Base-by-base conservation (phyloP, 2,113 vertebrate genomes). In the Pomatorhinus ruficollis region DNA sequence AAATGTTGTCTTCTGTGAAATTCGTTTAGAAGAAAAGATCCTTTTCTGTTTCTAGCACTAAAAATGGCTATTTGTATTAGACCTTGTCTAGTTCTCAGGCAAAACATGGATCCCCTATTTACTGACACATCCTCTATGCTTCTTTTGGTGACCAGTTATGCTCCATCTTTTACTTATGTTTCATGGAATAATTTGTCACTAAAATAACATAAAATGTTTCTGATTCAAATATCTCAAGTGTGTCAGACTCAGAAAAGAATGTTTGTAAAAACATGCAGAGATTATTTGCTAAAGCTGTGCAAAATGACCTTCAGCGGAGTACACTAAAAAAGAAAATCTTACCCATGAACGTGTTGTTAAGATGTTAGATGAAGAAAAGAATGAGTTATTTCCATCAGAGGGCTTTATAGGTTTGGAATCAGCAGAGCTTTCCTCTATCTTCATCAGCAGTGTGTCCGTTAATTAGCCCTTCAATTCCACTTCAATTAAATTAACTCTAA, bases 401-500 rank as follows among this genome's bases (percentile, higher is more conserved):
- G 74, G 16, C 76, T 98, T 97, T 95, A 94, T 91, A 95, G 94
- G 70, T 97, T 98, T 96, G 96, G 98, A 98, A 97, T 97, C 96
- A 97, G 95, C 90, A 88, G 95, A 97, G 97, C 92, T 97, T 97
- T 96, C 94, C 93, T 98, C 97, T 98, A 69, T 98, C 98, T 98
- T 97, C 97, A 97, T 98, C 98, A 97, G 97, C 97, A 96, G 97
- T 98, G 98, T 98, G 97, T 98, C 98, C 98, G 92, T 99, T 99
- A 99, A 99, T 99, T 99, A 99, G 99, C 98, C 98, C 98, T 97
- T 98, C 97, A 97, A 97, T 98, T 99, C 98, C 97, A 98, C 98
- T 98, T 99, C 98, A 99, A 98, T 99, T 99, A 99, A 99, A 99
- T 99, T 99, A 99, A 98, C 98, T 98, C 99, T 99, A 99, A 99